Evolutionary conservation across 2,888 invertebrate species (phyloP), one percentile per base, ranked within the genome.

Genomic region (Drosophila atripex): DNA sequence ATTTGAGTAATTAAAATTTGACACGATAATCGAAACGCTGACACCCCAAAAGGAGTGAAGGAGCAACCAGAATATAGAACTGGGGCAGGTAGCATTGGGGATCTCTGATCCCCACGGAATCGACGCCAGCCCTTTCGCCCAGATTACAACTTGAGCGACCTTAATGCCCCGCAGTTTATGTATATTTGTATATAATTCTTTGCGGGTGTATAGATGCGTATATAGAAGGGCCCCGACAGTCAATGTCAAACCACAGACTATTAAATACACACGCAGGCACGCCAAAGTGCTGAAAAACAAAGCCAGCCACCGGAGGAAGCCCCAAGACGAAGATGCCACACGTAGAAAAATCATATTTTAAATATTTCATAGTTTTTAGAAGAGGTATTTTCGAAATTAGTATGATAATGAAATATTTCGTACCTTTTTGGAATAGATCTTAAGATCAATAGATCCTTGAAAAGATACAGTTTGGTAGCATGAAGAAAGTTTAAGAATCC

Each of bases 261-360:
- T 83, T 83, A 83, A 88, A 83, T 88, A 83, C 82, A 83, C 82
- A 84, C 88, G 86, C 75, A 70, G 88, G 83, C 86, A 86, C 86
- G 84, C 86, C 69, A 79, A 88, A 83, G 77, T 83, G 88, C 84
- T 86, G 88, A 73, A 77, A 86, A 88, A 86, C 82, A 83, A 83
- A 88, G 84, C 80, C 54, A 58, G 46, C 63, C 21, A 12, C 39
- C 16, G 39, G 49, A 49, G 16, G 39, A 64, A 65, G 65, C 41
- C 65, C n/a, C 38, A 25, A 50, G 64, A 64, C 54, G 69, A 68
- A 35, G 38, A 53, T 21, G 69, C 12, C 45, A 32, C 55, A 54
- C 46, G 9, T 23, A 12, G 28, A 30, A 41, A 47, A 63, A 63
- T 8, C 6, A 28, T 28, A 28, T 9, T 28, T 28, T 9, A 1